Conservation (phyloP, 2,797 vertebrate species). For the Odontamblyopus lacepedii region DNA sequence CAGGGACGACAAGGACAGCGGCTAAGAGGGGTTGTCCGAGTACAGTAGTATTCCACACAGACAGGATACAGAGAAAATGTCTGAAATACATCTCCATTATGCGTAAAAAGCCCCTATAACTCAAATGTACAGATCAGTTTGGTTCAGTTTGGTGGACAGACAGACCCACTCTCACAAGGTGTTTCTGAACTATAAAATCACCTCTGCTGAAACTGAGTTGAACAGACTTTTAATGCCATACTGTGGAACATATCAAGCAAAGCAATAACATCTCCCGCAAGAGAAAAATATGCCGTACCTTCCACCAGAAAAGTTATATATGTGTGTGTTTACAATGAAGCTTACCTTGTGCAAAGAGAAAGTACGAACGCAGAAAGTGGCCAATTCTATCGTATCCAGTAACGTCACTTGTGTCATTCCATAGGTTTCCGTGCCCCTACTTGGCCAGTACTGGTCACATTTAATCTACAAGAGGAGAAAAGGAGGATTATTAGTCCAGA, state of each 20-base stretch:
- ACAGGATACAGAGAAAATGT: conserved; percentile 2
- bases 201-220: too few relatives aligned
- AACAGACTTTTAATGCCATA: too few relatives aligned
- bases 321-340: not conserved
- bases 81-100: not conserved
- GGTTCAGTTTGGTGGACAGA: too few relatives aligned
- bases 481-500: not conserved
- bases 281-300: too few relatives aligned
- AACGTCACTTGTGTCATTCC: conserved; percentile 96
- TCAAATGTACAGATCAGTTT: not conserved
- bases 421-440: conserved; percentile 91
- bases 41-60: conserved; percentile 9
- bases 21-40: conserved; percentile 26
- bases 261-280: too few relatives aligned
- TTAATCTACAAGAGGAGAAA: conserved; percentile 81
- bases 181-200: too few relatives aligned
- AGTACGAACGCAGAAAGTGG: conserved; percentile 93
- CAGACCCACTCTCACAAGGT: too few relatives aligned
- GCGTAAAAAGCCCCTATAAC: not conserved
- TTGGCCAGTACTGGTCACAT: conserved; percentile 98
- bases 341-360: conserved; percentile 96
- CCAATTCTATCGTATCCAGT: conserved; percentile 93
- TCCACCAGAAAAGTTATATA: not conserved
- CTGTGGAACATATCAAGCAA: too few relatives aligned
- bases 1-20: conserved; percentile 40